Evolutionary conservation across 2,888 invertebrate genomes (phyloP).

Genomic region (Catotricha subobsoleta): DNA sequence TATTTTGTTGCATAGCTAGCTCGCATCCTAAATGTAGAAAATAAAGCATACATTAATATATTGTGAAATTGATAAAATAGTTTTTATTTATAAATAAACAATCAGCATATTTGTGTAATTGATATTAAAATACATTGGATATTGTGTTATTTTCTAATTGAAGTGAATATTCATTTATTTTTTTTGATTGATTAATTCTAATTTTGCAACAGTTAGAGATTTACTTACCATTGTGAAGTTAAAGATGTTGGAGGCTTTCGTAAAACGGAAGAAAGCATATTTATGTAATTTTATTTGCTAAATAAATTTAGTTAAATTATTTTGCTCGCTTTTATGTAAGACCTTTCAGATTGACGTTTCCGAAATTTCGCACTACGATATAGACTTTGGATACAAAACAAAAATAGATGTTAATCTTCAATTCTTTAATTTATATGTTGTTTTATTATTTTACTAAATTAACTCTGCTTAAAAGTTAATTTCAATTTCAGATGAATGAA

Average conservation of each 20-base stretch:
- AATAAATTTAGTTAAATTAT: not conserved
- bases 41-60: not conserved
- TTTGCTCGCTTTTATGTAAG: constrained; percentile 1
- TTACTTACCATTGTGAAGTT: constrained; percentile 6
- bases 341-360: constrained; percentile 1
- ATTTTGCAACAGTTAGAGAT: too few species aligned
- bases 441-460: too few species aligned
- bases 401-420: too few species aligned
- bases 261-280: constrained; percentile 9
- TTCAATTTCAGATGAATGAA: too few species aligned
- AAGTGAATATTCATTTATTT: not conserved
- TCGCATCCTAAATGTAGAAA: not conserved
- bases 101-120: too few species aligned
- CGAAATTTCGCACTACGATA: not conserved
- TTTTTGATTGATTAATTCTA: not conserved
- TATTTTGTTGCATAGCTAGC: not conserved
- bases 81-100: too few species aligned
- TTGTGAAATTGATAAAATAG: too few species aligned
- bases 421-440: too few species aligned
- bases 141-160: not conserved
- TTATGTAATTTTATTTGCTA: not conserved
- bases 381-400: too few species aligned
- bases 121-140: not conserved
- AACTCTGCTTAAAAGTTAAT: too few species aligned
- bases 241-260: constrained; percentile 7